phyloP scores from a whole-genome alignment of 2,113 vertebrate species.

The Eulemur macaco region DNA sequence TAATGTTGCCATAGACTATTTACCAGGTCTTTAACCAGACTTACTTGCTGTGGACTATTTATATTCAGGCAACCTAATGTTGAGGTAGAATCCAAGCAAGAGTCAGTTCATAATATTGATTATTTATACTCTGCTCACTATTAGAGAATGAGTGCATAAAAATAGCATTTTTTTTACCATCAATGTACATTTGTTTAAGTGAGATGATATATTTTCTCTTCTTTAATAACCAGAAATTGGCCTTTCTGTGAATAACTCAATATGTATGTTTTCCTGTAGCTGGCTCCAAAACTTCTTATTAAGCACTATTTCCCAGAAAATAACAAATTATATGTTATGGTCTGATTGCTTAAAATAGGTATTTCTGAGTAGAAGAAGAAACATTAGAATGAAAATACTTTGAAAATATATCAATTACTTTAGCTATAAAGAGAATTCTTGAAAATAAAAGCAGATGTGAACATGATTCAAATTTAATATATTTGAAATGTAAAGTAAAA shows the following conservation, averaged over 20 bases:
- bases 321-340: conserved; percentile 49
- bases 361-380: conserved; percentile 57
- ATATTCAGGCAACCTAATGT: not conserved
- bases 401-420: conserved; percentile 61
- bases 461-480: conserved; percentile 49
- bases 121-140: not conserved
- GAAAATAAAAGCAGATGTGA: conserved; percentile 70
- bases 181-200: not conserved
- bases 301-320: conserved; percentile 51
- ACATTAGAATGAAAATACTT: conserved; percentile 44
- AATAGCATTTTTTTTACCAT: not conserved
- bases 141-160: not conserved
- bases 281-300: conserved; percentile 57
- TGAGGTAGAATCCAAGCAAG: not conserved
- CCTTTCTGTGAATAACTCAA: not conserved
- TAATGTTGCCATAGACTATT: not conserved
- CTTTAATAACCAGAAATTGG: conserved; percentile 52
- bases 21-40: not conserved
- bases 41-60: not conserved
- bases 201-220: not conserved
- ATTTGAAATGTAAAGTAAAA: conserved; percentile 69
- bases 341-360: conserved; percentile 51
- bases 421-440: conserved; percentile 49
- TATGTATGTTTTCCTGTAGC: conserved; percentile 23
- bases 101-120: not conserved